phyloP scores from a whole-genome alignment of 2,888 invertebrate genomes.

The Listrodromus nycthemerus region DNA sequence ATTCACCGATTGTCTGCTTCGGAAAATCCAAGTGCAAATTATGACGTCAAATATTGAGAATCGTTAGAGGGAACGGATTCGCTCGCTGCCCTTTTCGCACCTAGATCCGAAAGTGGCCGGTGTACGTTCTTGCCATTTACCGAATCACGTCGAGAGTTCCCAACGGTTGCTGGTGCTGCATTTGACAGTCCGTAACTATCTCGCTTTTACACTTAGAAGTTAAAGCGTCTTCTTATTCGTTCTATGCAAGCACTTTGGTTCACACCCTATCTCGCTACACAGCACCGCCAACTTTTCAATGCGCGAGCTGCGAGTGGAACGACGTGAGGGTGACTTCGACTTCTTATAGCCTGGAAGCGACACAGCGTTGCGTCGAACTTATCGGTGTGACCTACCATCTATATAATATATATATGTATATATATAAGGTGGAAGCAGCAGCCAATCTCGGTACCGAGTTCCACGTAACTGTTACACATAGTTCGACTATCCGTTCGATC shows the following conservation, averaged over 20 bases:
- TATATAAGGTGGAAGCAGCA: constrained; percentile 26
- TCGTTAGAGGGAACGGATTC: neutral
- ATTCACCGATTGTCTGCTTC: neutral
- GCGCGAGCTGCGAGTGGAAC: constrained; percentile 15
- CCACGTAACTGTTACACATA: constrained; percentile 60
- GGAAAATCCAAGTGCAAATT: constrained; percentile 4
- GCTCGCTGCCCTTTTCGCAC: constrained; percentile 15
- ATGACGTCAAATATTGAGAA: constrained; percentile 19
- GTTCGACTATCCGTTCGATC: constrained; percentile 62
- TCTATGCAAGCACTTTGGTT: constrained; percentile 33
- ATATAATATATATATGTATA: neutral
- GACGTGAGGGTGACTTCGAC: constrained; percentile 3
- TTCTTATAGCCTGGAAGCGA: constrained; percentile 14
- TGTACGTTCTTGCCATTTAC: constrained; percentile 29
- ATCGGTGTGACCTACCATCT: constrained; percentile 20
- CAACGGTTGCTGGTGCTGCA: constrained; percentile 15
- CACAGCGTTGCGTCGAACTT: neutral
- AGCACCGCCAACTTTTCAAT: constrained; percentile 21
- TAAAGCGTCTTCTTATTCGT: constrained; percentile 21
- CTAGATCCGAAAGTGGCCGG: constrained; percentile 14
- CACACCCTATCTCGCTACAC: neutral
- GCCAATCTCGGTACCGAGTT: constrained; percentile 40
- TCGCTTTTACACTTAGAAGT: constrained; percentile 22
- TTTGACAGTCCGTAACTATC: constrained; percentile 23
- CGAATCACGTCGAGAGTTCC: constrained; percentile 12